These are phyloP conservation scores for Spizaetus ornatus DNA, from an alignment of 2,113 vertebrate genomes.

Conservation along the genomic window DNA sequence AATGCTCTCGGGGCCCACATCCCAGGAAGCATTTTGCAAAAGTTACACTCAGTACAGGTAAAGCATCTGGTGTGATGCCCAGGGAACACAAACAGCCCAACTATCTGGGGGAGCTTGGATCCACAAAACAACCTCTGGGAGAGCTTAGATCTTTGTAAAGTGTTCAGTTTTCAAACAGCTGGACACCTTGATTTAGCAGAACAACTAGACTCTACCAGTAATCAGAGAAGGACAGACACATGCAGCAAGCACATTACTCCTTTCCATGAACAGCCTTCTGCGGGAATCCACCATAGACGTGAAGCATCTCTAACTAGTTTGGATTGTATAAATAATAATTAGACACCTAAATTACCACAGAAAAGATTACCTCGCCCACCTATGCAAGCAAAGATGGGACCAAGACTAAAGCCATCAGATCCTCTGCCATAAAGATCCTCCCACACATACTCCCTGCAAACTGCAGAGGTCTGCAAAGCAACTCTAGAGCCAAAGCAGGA, in stretches of 20 bases:
- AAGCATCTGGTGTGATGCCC: neutral
- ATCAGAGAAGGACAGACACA: neutral
- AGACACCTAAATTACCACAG: neutral
- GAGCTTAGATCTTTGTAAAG: neutral
- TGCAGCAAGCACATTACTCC: neutral
- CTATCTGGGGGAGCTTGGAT: neutral
- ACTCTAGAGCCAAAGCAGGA: neutral
- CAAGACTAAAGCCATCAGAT: neutral
- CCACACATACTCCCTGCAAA: neutral
- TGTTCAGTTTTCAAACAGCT: neutral
- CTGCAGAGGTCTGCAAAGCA: neutral
- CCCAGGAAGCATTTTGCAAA: neutral
- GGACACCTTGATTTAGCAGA: neutral
- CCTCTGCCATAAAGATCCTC: neutral
- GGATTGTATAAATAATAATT: neutral
- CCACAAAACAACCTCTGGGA: neutral
- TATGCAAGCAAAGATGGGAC: neutral
- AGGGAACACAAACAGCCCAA: neutral
- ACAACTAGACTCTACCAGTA: neutral
- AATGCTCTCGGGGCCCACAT: fast-evolving
- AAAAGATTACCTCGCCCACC: neutral
- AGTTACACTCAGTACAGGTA: neutral
- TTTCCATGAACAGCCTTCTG: neutral
- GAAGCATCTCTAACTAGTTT: neutral
- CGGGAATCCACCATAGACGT: neutral